Evolutionary conservation across 2,113 vertebrate genomes (phyloP), one percentile per base, ranked within the genome.

Genomic region (Peromyscus polionotus): DNA sequence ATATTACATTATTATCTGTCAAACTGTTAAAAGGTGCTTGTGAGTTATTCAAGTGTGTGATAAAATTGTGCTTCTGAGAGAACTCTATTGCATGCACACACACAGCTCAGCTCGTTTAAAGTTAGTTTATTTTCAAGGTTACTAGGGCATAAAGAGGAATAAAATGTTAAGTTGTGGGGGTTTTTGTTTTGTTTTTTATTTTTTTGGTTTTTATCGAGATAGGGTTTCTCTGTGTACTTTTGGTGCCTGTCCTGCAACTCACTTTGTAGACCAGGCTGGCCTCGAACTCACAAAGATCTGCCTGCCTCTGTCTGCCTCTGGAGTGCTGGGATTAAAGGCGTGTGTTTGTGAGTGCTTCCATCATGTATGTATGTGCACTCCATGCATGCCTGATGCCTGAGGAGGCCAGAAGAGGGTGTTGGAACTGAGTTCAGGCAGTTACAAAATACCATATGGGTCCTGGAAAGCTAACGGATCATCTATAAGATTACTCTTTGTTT

Each of bases 21-120:
- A 70, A 31, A 45, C 93, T 94, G 17, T 51, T 85, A 85, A 65
- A 85, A 85, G 83, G 12, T 93, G 39, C 84, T 76, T 95, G 54
- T 84, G 31, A 70, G 39, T 77, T 39, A 73, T n/a, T 75, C 20
- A 45, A 80, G 5, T 33, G 7, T 83, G n/a, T 75, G 51, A 57
- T 42, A 9, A 68, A 51, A 68, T 45, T 33, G 17, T 48, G 42
- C 8, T 86, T 86, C 63, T 45, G 28, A 24, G 26, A 7, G 63
- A 87, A 45, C 2, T 45, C 28, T 48, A 33, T 31, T 63, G 22
- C 22, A 26, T 36, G 7, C 22, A 28, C 80, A 28, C 91, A 28
- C 36, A 61, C n/a, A 48, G 89, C 45, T 17, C 31, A 85, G 10
- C 67, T 59, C 67, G 77, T 61, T 65, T 83, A 86, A 89, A 48